Base-by-base conservation (phyloP, 2,797 vertebrate species). In the Bradypodion ventrale region DNA sequence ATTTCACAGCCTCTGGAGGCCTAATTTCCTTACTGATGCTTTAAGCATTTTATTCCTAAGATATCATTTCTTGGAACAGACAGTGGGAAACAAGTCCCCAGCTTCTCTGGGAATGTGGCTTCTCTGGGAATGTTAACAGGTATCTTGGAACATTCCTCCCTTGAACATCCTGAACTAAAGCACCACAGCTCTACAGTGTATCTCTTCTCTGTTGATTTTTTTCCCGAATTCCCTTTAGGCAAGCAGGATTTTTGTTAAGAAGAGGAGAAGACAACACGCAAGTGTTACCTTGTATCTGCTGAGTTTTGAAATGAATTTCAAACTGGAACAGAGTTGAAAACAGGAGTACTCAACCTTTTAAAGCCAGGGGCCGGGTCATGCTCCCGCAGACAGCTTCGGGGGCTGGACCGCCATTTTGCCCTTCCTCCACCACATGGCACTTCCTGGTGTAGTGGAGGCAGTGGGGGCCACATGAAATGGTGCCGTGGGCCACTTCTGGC, bases 281-380 rank as follows among this genome's bases (percentile, higher is more conserved):
- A 37, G 56, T 74, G 75, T 86, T 87, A 85, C 2, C 0, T 87
- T 88, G 77, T 23, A n/a, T 16, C 12, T 1, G 40, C 87, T 78
- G 83, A 80, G 78, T 89, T 90, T 91, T 75, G 63, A 52, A 29
- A 75, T 76, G 37, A 35, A 78, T 75, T 84, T 49, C 80, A 77
- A 87, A 68, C 87, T 16, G 68, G 88, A 92, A 90, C 80, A 89
- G 85, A 84, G 87, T 59, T 82, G 84, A 89, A 68, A 75, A 59
- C 88, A 85, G 82, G n/a, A n/a, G n/a, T n/a, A n/a, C n/a, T n/a
- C n/a, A n/a, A n/a, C n/a, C n/a, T n/a, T n/a, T n/a, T n/a, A n/a
- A n/a, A n/a, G n/a, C n/a, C n/a, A n/a, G n/a, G n/a, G n/a, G n/a
- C n/a, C n/a, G n/a, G n/a, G n/a, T n/a, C n/a, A n/a, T n/a, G n/a